Percentiles rank a stretch among this genome's conserved stretches.
Conservation (phyloP, 2,113 vertebrate genomes). For the Lonchura striata region DNA sequence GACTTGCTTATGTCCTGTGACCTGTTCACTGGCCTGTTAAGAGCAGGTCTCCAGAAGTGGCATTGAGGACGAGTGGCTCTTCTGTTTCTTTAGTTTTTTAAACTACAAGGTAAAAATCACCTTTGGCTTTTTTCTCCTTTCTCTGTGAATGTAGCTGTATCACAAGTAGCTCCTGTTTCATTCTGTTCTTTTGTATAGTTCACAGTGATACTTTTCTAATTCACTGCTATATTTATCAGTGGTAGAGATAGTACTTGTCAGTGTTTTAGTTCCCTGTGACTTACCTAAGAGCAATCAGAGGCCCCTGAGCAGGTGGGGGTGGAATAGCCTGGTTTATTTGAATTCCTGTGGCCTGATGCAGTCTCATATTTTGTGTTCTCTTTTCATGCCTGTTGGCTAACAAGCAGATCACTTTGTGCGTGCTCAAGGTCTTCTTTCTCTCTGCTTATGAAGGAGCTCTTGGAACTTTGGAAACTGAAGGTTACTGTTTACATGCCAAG, state of each 20-base stretch:
- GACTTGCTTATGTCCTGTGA: background rate
- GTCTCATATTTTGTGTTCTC: background rate
- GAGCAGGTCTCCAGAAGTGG: background rate
- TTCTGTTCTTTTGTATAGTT: background rate
- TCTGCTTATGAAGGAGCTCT: background rate
- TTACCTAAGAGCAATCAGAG: background rate
- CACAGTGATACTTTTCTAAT: background rate
- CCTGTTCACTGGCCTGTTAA: background rate
- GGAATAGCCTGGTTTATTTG: rapidly evolving
- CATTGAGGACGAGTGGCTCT: background rate
- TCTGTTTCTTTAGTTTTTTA: background rate
- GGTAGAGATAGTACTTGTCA: background rate
- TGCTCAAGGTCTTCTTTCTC: background rate
- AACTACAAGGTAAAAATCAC: background rate
- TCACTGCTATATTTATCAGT: background rate
- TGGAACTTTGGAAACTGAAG: background rate
- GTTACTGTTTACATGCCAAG: background rate
- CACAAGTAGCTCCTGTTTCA: background rate
- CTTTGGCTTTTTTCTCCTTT: background rate
- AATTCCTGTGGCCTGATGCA: background rate
- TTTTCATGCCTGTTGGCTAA: background rate
- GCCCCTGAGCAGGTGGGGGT: background rate
- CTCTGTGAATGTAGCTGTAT: background rate
- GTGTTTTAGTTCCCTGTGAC: background rate
- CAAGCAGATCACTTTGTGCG: rapidly evolving